A percentile compares a stretch with the other conserved stretches of the same genome.
phyloP scores from a whole-genome alignment of 1,140 invertebrate species.

The Spodoptera litura region DNA sequence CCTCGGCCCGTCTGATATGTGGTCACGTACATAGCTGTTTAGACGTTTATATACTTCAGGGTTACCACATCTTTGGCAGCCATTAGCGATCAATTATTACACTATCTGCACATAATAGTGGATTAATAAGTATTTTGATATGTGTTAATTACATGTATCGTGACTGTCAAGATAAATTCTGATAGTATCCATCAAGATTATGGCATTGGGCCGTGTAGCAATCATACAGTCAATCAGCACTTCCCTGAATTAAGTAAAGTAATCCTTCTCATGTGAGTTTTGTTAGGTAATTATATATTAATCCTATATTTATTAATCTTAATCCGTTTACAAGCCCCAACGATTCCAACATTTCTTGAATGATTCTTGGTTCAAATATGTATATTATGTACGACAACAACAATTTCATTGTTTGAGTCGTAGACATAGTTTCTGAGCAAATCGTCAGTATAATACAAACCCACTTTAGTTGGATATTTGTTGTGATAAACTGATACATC shows the following conservation, averaged over 20 bases:
- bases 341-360: not conserved
- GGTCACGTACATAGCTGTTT: slow-evolving; percentile 51
- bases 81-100: not conserved
- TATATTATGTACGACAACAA: not conserved
- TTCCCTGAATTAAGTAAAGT: not conserved
- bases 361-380: not conserved
- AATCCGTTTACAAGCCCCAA: not conserved
- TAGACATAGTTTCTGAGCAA: not conserved
- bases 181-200: slow-evolving; percentile 14
- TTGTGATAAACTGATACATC: slow-evolving; percentile 25
- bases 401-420: not conserved
- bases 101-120: slow-evolving; percentile 19
- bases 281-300: not conserved
- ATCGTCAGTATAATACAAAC: not conserved
- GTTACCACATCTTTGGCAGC: slow-evolving; percentile 15
- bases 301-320: not conserved
- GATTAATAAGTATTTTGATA: slow-evolving; percentile 37
- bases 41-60: slow-evolving; percentile 33
- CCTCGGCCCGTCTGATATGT: slow-evolving; percentile 58
- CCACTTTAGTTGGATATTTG: slow-evolving; percentile 10
- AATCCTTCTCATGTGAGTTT: slow-evolving; percentile 2
- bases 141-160: slow-evolving; percentile 35
- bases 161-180: slow-evolving; percentile 21
- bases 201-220: not conserved
- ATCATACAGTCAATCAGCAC: not conserved